Evolutionary conservation across 1,140 invertebrate species (phyloP).

Genomic region (Diploscapter pachys): DNA sequence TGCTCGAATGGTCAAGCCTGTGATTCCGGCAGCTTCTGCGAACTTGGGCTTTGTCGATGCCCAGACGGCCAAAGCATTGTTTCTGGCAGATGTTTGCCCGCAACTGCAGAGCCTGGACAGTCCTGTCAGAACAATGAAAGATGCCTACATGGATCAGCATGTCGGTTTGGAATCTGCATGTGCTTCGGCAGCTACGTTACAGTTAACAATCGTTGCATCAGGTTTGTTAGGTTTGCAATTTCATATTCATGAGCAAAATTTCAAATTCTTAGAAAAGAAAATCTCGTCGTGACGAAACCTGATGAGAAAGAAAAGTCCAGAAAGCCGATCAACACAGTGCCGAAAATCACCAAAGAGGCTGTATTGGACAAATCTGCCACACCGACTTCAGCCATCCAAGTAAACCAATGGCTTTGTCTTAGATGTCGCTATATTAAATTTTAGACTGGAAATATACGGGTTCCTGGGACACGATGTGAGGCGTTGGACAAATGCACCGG

Average conservation of each 20-base stretch:
- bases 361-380: too few relatives aligned
- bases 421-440: background rate
- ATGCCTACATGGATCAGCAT: slow-evolving; percentile 33
- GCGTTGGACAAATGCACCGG: slow-evolving; percentile 20
- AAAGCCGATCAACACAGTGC: too few relatives aligned
- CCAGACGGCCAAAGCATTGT: slow-evolving; percentile 20
- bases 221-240: background rate
- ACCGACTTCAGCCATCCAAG: too few relatives aligned
- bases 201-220: slow-evolving; percentile 27
- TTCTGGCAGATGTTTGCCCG: slow-evolving; percentile 15
- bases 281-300: too few relatives aligned
- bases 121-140: slow-evolving; percentile 35
- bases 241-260: too few relatives aligned
- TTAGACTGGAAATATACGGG: slow-evolving; percentile 7
- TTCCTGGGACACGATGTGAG: slow-evolving; percentile 27
- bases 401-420: too few relatives aligned
- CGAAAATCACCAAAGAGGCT: too few relatives aligned
- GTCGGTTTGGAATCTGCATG: slow-evolving; percentile 41
- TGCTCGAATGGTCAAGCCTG: slow-evolving; percentile 41
- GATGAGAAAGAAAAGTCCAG: too few relatives aligned
- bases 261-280: too few relatives aligned
- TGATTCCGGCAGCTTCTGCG: slow-evolving; percentile 32
- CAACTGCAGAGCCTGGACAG: slow-evolving; percentile 31
- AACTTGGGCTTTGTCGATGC: slow-evolving; percentile 40
- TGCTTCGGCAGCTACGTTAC: slow-evolving; percentile 25